phyloP scores from a whole-genome alignment of 1,140 invertebrate genomes.

The Aphelenchoides besseyi region DNA sequence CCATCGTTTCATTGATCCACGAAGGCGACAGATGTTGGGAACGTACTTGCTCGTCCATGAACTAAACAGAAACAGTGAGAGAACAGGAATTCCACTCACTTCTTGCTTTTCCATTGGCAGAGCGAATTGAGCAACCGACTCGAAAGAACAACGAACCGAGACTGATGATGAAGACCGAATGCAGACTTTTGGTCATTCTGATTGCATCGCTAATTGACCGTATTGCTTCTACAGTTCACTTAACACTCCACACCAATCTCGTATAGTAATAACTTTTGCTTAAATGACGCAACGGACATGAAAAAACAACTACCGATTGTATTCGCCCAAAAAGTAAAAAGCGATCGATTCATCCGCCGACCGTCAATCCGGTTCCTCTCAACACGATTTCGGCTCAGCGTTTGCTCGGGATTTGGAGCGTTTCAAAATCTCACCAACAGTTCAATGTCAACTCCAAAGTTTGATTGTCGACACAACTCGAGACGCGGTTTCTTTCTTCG shows the following conservation, averaged over 20 bases:
- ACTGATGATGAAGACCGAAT: background rate
- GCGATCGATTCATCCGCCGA: too few species aligned
- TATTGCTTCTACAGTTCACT: background rate
- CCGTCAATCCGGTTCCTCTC: too few species aligned
- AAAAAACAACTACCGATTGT: too few species aligned
- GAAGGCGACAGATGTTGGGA: background rate
- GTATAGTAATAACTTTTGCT: background rate
- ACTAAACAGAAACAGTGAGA: slow-evolving; percentile 1
- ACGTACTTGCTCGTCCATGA: background rate
- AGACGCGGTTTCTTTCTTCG: too few species aligned
- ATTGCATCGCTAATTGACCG: background rate
- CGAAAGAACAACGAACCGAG: background rate
- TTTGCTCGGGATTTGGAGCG: too few species aligned
- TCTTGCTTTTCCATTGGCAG: background rate
- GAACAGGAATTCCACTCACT: background rate
- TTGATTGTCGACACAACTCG: background rate
- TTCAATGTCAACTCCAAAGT: background rate
- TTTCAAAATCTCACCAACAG: too few species aligned
- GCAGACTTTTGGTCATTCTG: background rate
- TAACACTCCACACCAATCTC: background rate
- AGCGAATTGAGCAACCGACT: background rate
- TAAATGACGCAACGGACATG: too few species aligned
- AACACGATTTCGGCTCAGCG: too few species aligned
- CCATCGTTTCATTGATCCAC: background rate
- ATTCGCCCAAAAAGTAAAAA: too few species aligned